Evolutionary conservation across 2,113 vertebrate genomes (phyloP).

Genomic region (Tyrannus savana): DNA sequence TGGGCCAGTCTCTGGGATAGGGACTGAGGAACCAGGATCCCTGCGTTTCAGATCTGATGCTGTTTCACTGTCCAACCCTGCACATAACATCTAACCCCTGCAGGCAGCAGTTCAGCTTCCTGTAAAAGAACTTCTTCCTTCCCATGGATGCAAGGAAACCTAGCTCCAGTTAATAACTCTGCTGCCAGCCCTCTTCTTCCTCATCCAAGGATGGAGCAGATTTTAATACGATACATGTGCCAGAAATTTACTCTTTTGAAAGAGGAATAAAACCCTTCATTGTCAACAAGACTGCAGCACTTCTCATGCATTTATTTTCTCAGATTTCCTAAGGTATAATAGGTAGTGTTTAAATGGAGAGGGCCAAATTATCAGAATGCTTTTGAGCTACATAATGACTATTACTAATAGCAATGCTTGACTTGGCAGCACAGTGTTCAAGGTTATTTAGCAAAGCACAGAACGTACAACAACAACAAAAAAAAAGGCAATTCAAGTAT

Average conservation of each 20-base stretch:
- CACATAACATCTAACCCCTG: neutral
- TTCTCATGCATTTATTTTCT: neutral
- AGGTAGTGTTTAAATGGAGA: neutral
- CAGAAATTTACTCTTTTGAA: neutral
- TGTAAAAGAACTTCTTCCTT: neutral
- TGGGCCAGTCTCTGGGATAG: neutral
- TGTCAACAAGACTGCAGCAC: neutral
- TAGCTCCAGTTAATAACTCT: neutral
- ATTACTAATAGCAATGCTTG: neutral
- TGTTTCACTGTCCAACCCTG: neutral
- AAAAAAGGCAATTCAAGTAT: neutral
- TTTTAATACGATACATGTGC: neutral
- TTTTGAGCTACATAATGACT: neutral
- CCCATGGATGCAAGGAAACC: neutral
- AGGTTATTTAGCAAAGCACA: constrained; percentile 12
- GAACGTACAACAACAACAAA: neutral
- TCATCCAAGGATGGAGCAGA: neutral
- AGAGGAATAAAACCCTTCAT: neutral
- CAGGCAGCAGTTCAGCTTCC: neutral
- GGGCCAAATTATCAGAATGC: neutral
- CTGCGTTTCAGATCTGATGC: accelerated
- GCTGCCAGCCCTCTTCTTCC: neutral
- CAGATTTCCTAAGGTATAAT: neutral
- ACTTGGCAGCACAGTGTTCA: neutral
- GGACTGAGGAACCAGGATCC: neutral